phyloP scores from a whole-genome alignment of 2,113 vertebrate species.

The Lethenteron reissneri region DNA sequence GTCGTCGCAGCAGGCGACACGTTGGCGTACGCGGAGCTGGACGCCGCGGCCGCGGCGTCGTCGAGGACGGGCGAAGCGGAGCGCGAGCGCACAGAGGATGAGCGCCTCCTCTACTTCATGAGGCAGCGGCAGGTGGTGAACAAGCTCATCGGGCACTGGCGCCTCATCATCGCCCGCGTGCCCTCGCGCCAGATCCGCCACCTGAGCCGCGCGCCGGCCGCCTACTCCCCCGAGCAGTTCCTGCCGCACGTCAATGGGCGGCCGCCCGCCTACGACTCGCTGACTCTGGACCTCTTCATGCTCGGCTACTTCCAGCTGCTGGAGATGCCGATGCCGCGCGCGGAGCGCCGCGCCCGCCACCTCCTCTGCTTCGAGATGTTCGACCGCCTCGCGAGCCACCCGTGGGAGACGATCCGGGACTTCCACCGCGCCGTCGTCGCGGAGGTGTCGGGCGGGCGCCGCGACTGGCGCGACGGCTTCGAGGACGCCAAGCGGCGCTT shows the following conservation, averaged over 20 bases:
- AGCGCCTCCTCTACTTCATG: constrained; percentile 46
- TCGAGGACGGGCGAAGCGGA: not conserved
- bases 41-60: not conserved
- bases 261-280: constrained; percentile 43
- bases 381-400: constrained; percentile 58
- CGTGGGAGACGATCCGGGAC: constrained; percentile 53
- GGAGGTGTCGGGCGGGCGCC: constrained; percentile 42
- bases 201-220: constrained; percentile 33
- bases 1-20: constrained; percentile 12
- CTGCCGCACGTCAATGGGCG: constrained; percentile 45
- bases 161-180: constrained; percentile 46
- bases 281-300: constrained; percentile 89
- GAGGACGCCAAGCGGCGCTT: constrained; percentile 57
- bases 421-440: constrained; percentile 64
- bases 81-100: constrained; percentile 15
- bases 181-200: constrained; percentile 37
- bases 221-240: constrained; percentile 89
- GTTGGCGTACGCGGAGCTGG: constrained; percentile 13
- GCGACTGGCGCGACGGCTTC: constrained; percentile 57
- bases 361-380: constrained; percentile 96
- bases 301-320: constrained; percentile 90
- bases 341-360: constrained; percentile 73
- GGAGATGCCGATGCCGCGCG: constrained; percentile 73
- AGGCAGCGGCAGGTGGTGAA: constrained; percentile 56
- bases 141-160: constrained; percentile 58